These are phyloP conservation scores for Brachyhypopomus occidentalis DNA, from an alignment of 2,113 vertebrate species.

Conservation along the genomic window DNA sequence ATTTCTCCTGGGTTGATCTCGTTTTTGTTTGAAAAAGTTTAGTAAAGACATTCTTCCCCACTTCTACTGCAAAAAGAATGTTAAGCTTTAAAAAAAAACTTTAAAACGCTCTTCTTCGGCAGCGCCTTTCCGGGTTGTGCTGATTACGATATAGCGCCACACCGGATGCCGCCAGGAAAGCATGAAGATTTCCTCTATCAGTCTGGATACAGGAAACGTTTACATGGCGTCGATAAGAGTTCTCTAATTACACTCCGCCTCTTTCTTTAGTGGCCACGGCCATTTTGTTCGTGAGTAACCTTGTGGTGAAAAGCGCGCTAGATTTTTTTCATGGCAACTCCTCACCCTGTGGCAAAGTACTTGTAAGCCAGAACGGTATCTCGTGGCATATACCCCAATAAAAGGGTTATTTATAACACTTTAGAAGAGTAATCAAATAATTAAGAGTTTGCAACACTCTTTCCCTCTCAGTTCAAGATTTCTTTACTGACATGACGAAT, in stretches of 20 bases:
- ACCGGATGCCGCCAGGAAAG: too few relatives aligned
- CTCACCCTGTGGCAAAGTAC: constrained; percentile 41
- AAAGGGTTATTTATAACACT: neutral
- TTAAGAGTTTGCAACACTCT: neutral
- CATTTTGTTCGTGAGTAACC: constrained; percentile 21
- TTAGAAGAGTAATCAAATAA: constrained; percentile 1
- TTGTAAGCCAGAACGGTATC: neutral
- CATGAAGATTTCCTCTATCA: neutral
- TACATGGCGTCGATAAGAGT: neutral
- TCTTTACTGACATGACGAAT: too few relatives aligned
- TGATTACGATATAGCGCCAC: too few relatives aligned
- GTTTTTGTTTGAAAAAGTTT: too few relatives aligned
- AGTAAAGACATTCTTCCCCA: too few relatives aligned
- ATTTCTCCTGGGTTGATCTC: too few relatives aligned
- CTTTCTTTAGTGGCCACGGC: neutral
- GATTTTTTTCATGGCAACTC: constrained; percentile 3
- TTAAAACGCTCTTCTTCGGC: too few relatives aligned
- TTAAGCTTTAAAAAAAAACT: too few relatives aligned
- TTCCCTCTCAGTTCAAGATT: too few relatives aligned
- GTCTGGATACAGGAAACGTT: neutral
- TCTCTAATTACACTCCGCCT: neutral
- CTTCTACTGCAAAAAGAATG: too few relatives aligned
- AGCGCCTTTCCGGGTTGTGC: too few relatives aligned
- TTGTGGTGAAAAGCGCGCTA: neutral
- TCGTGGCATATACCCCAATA: too few relatives aligned